These are phyloP conservation scores for Drosophila nigromelanica DNA, from an alignment of 1,140 invertebrate genomes.

Conservation along the genomic window DNA sequence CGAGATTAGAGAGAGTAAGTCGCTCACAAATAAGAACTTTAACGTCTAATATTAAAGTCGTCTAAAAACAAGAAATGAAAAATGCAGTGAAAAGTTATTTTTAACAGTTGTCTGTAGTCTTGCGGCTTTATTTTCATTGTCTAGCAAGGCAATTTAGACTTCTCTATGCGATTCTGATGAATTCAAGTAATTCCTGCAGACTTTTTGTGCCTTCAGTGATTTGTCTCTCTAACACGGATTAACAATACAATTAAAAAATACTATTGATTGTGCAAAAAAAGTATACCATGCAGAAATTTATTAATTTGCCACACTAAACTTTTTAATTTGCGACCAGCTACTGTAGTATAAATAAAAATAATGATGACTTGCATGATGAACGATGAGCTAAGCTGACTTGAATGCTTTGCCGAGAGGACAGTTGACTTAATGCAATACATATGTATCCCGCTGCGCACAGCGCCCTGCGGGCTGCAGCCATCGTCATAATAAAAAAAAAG, in stretches of 20 bases:
- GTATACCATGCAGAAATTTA: background rate
- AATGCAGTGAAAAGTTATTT: too few relatives aligned
- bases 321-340: background rate
- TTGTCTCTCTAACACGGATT: too few relatives aligned
- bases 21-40: too few relatives aligned
- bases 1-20: background rate
- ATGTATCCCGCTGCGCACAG: constrained; percentile 10
- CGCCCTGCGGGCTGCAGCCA: background rate
- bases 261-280: background rate
- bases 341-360: constrained; percentile 16
- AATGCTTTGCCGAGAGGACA: background rate
- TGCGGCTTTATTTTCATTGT: too few relatives aligned
- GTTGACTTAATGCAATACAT: constrained; percentile 27
- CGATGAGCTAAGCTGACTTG: background rate
- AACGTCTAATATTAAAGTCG: constrained; percentile 2
- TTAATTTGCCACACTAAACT: background rate
- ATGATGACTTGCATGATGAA: constrained; percentile 45
- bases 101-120: too few relatives aligned
- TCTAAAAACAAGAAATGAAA: too few relatives aligned
- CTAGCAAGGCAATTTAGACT: too few relatives aligned
- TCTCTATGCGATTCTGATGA: too few relatives aligned
- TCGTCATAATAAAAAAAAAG: background rate
- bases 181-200: too few relatives aligned
- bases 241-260: too few relatives aligned
- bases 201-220: too few relatives aligned